Base-by-base conservation (phyloP, 1,140 invertebrate species). In the Theocolax elegans region DNA sequence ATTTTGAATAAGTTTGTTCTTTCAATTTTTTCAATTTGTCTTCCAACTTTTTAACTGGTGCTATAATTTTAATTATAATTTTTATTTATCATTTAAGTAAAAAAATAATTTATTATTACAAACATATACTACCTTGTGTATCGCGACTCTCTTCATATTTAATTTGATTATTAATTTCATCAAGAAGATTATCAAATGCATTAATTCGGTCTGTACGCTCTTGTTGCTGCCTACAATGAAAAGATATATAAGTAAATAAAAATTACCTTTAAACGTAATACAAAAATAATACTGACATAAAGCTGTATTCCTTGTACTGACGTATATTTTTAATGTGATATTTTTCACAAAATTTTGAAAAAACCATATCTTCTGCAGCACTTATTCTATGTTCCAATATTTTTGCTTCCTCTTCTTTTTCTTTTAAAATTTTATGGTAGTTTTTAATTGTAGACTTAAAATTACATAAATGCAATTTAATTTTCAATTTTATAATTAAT, bases 171-270 rank as follows among this genome's bases (percentile, higher is more conserved):
- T 91, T 88, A 71, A 99, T 92, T 74, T 93, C 89, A 87, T 97
- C 95, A 75, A 94, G 94, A 87, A 98, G 96, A 79, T 96, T 94
- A 77, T 98, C 94, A 87, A 97, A 97, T 80, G 98, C 95, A 75
- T 96, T 88, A 72, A 94, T 89, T 75, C 92, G 92, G 74, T 94
- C 93, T 66, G 92, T 92, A 44, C 94, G 87, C 82, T 99, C 95
- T 86, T 98, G 94, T 78, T 97, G 95, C 49, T 92, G 93, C 69
- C 92, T 86, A 19, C 25, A 49, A 72, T 46, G 3, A 65, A 44
- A 67, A 40, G 46, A 64, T 44, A 42, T 54, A n/a, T 9, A 42
- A 38, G 10, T 60, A 58, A 46, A 38, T 38, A 48, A 35, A 51
- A 51, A 35, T n/a, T 6, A 35, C 31, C 31, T 29, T 49, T 44